phyloP scores from a whole-genome alignment of 2,113 vertebrate species.

The Siniperca chuatsi region DNA sequence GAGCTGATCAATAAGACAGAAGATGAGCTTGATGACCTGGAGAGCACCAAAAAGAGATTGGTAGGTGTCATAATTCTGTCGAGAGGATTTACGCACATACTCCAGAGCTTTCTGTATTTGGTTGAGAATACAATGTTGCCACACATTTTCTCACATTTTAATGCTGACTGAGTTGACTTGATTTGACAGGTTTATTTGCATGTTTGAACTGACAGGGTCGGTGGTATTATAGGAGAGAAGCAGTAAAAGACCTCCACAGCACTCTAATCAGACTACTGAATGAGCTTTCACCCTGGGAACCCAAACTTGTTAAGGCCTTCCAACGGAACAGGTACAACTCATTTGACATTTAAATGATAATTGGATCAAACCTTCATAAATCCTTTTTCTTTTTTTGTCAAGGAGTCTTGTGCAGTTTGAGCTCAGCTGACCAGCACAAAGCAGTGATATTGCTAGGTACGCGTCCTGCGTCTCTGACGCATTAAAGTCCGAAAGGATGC shows the following conservation, averaged over 20 bases:
- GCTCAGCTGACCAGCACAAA: neutral
- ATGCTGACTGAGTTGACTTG: neutral
- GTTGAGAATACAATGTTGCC: neutral
- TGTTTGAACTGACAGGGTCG: constrained; percentile 85
- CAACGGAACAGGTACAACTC: constrained; percentile 93
- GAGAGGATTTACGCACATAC: neutral
- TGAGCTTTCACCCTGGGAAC: constrained; percentile 98
- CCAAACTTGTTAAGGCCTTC: constrained; percentile 96
- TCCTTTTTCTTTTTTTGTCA: neutral
- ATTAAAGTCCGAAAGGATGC: no score
- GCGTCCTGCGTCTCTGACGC: no score
- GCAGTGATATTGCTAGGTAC: no score
- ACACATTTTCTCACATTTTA: neutral
- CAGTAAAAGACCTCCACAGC: constrained; percentile 96
- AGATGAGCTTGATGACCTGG: constrained; percentile 94
- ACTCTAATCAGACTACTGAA: constrained; percentile 96
- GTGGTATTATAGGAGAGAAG: constrained; percentile 92
- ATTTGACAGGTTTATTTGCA: constrained; percentile 12
- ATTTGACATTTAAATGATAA: neutral
- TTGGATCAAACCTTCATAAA: neutral
- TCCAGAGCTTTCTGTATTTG: neutral
- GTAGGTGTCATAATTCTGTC: constrained; percentile 82
- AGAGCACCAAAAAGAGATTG: constrained; percentile 96
- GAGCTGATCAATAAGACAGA: constrained; percentile 96
- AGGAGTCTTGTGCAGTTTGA: neutral